A percentile compares a stretch with the other conserved stretches of the same genome.
Conservation (phyloP, 2,797 vertebrate genomes). For the Bucorvus abyssinicus region DNA sequence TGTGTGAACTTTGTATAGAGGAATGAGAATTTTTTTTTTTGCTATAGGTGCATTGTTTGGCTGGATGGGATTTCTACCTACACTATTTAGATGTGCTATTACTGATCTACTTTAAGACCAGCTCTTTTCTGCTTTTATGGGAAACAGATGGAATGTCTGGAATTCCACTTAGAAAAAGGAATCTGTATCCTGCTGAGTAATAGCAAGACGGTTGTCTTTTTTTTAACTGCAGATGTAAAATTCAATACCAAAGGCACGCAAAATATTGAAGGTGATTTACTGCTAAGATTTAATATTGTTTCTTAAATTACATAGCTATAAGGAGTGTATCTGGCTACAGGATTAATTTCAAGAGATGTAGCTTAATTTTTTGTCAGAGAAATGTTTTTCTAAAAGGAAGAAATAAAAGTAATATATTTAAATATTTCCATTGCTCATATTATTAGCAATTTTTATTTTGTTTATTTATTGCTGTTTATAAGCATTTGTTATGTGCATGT, state of each 20-base stretch:
- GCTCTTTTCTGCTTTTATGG: slow-evolving; percentile 66
- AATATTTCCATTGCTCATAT: not conserved
- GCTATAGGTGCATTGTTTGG: not conserved
- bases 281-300: slow-evolving; percentile 35
- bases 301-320: slow-evolving; percentile 17
- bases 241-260: slow-evolving; percentile 59
- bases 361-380: not conserved
- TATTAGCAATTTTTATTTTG: slow-evolving; percentile 16
- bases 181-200: slow-evolving; percentile 72
- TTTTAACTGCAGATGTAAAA: slow-evolving; percentile 42
- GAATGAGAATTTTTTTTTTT: not conserved
- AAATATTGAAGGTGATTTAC: slow-evolving; percentile 43
- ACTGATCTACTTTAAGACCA: slow-evolving; percentile 42
- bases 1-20: not conserved
- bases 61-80: not conserved
- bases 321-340: not conserved
- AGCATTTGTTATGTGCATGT: not conserved
- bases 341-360: slow-evolving; percentile 20
- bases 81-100: not conserved
- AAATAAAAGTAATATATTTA: not conserved
- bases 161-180: slow-evolving; percentile 72
- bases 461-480: not conserved
- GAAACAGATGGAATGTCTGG: slow-evolving; percentile 73
- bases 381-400: not conserved
- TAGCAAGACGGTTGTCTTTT: slow-evolving; percentile 35